phyloP scores from a whole-genome alignment of 2,797 vertebrate genomes.

The Crocidura indochinensis region DNA sequence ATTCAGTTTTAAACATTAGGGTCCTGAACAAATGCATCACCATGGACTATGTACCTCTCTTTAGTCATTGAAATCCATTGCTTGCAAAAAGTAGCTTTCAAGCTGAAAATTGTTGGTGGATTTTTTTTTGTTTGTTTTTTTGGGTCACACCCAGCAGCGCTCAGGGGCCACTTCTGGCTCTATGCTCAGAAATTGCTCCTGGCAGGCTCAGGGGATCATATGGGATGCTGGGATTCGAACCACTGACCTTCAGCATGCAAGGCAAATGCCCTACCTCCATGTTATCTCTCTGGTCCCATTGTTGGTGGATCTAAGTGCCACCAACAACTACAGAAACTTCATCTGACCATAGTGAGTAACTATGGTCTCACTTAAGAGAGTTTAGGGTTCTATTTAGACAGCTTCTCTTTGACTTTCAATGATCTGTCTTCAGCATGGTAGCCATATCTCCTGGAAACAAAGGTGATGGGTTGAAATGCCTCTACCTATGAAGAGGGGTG shows the following conservation, averaged over 20 bases:
- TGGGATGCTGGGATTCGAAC: no score
- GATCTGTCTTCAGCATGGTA: background rate
- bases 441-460: background rate
- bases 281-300: background rate
- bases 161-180: no score
- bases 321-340: background rate
- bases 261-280: no score
- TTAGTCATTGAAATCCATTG: rapidly evolving
- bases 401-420: background rate
- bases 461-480: background rate
- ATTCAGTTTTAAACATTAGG: no score
- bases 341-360: no score
- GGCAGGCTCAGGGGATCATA: no score
- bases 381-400: constrained; percentile 9
- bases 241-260: no score
- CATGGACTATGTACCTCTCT: background rate
- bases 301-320: constrained; percentile 11
- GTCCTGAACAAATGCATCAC: no score
- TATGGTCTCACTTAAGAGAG: background rate
- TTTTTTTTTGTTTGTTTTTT: background rate
- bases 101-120: constrained; percentile 39
- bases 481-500: background rate
- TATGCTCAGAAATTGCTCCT: no score
- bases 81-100: constrained; percentile 13
- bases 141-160: no score